These are phyloP conservation scores for Halesus radiatus DNA, from an alignment of 1,140 invertebrate genomes.

Conservation along the genomic window DNA sequence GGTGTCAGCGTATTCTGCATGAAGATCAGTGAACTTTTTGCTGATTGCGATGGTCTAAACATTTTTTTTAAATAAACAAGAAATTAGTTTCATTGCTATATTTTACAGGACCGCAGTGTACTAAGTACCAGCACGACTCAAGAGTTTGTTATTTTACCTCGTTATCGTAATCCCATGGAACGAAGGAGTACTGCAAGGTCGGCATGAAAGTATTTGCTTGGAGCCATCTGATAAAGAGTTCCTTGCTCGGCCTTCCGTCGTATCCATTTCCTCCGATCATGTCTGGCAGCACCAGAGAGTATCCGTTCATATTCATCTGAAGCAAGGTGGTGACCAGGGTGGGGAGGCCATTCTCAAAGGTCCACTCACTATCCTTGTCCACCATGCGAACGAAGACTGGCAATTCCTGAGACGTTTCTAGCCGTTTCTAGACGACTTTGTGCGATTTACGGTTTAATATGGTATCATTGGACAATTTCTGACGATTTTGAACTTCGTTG, in stretches of 20 bases:
- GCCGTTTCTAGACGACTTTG: too few species aligned
- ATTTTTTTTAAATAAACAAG: too few species aligned
- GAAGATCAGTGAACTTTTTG: constrained; percentile 72
- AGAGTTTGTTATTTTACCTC: constrained; percentile 61
- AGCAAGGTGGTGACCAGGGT: constrained; percentile 80
- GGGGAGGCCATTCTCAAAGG: constrained; percentile 74
- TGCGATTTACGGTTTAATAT: too few species aligned
- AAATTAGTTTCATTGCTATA: too few species aligned
- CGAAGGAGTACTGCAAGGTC: constrained; percentile 81
- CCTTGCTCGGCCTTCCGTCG: constrained; percentile 67
- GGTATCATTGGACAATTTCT: too few species aligned
- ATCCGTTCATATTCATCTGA: constrained; percentile 81
- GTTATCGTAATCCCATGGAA: constrained; percentile 81
- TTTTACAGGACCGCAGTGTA: too few species aligned
- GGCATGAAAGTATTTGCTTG: constrained; percentile 84
- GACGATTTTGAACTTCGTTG: too few species aligned
- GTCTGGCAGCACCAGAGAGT: constrained; percentile 82
- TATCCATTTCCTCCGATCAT: constrained; percentile 85
- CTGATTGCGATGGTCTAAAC: constrained; percentile 55
- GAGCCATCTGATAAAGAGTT: constrained; percentile 84
- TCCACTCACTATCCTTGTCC: constrained; percentile 83
- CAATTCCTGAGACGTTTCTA: constrained; percentile 71
- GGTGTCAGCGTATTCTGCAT: constrained; percentile 68
- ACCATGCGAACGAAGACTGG: constrained; percentile 83
- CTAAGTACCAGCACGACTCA: too few species aligned